Evolutionary conservation across 2,113 vertebrate genomes (phyloP).

Genomic region (Saguinus imperator): DNA sequence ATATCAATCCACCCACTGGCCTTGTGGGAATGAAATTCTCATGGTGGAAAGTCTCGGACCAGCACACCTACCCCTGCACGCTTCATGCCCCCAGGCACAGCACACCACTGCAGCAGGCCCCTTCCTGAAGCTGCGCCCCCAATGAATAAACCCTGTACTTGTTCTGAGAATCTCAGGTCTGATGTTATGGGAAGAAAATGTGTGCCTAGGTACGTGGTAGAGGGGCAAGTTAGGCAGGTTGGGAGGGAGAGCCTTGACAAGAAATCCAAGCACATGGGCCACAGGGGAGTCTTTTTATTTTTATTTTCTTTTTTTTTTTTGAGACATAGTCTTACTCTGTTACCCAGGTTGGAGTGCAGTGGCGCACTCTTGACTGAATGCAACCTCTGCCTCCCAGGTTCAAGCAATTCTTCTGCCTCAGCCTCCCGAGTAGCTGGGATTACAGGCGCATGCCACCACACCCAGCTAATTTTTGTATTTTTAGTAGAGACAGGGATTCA

Average conservation of each 20-base stretch:
- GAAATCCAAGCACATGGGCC: neutral
- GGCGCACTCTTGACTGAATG: too few species aligned
- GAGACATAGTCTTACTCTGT: too few species aligned
- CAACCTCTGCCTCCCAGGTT: too few species aligned
- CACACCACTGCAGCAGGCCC: neutral
- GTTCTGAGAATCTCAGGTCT: neutral
- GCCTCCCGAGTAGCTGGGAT: too few species aligned
- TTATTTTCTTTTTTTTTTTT: too few species aligned
- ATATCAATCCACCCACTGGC: neutral
- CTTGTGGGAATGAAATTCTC: neutral
- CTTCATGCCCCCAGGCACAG: accelerated
- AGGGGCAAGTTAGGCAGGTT: too few species aligned
- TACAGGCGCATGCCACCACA: too few species aligned
- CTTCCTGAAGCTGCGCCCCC: neutral
- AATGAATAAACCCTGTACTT: neutral
- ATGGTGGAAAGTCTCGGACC: neutral
- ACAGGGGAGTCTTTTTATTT: neutral
- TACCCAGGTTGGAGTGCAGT: too few species aligned
- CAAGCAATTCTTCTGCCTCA: too few species aligned
- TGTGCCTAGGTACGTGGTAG: neutral
- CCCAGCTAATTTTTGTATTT: too few species aligned
- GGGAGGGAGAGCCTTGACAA: neutral
- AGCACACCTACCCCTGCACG: neutral
- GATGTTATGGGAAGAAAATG: neutral
- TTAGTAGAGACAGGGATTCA: too few species aligned